Percentiles rank a stretch among this genome's conserved stretches.
Evolutionary conservation across 2,888 invertebrate genomes (phyloP).

Genomic region (Empis stercorea): DNA sequence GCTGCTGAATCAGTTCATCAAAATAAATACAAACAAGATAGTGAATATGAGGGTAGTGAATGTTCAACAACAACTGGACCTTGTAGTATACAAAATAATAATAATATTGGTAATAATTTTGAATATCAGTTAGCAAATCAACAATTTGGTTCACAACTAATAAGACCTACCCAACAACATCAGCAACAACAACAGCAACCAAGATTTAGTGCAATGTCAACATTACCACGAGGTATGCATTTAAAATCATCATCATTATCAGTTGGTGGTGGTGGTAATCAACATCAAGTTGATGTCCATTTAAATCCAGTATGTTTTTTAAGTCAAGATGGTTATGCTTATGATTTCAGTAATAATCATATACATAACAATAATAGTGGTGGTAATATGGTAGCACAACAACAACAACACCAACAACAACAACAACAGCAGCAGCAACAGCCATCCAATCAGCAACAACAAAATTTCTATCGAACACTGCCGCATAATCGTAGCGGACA

Average conservation of each 20-base stretch:
- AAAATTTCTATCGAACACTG: conserved; percentile 58
- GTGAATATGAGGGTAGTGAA: conserved; percentile 33
- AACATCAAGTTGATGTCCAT: conserved; percentile 60
- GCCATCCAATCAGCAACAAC: conserved; percentile 22
- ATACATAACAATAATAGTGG: conserved; percentile 13
- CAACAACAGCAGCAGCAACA: conserved; percentile 20
- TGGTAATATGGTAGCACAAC: conserved; percentile 13
- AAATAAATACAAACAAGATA: conserved; percentile 33
- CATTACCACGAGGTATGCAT: conserved; percentile 39
- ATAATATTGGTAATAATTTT: conserved; percentile 9
- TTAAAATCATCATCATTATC: conserved; percentile 29
- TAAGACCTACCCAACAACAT: conserved; percentile 24
- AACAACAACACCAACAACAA: conserved; percentile 16
- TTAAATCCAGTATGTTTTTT: conserved; percentile 63
- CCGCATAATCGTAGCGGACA: conserved; percentile 53
- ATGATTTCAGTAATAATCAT: conserved; percentile 35
- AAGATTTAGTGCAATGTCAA: conserved; percentile 38
- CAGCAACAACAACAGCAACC: conserved; percentile 14
- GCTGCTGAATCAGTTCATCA: conserved; percentile 47
- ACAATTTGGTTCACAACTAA: conserved; percentile 42
- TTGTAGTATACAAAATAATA: conserved; percentile 20
- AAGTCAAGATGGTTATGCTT: conserved; percentile 56
- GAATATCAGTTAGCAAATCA: conserved; percentile 34
- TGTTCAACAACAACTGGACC: conserved; percentile 23
- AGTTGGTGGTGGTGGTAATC: conserved; percentile 17